Base-by-base conservation (phyloP, 2,888 invertebrate species). In the Argyresthia goedartella region DNA sequence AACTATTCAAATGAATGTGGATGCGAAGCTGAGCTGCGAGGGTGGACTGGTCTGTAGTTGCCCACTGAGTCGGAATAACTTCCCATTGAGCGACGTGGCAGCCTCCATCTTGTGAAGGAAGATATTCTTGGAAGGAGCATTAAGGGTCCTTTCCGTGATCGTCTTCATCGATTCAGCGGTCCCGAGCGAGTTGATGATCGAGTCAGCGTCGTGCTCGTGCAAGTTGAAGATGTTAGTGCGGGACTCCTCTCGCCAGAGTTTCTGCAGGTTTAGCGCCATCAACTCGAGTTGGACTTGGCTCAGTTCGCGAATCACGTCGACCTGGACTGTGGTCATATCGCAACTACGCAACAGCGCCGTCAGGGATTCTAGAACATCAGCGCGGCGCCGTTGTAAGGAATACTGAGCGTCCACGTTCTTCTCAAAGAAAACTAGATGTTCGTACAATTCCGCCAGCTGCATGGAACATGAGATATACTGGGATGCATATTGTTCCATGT, bases 381-480 rank as follows among this genome's bases (percentile, higher is more conserved):
- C 88, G 15, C 90, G 73, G 47, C 89, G 76, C 65, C 88, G 89
- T 59, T 90, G 90, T 16, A 90, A 84, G 55, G 75, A 85, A 62
- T 91, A 90, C 58, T 85, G 85, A 55, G 73, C 76, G 55, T 92
- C 92, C 44, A 91, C 80, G 64, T 91, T 91, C 42, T 87, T 79
- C 69, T 94, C 94, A 73, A 92, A 94, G 69, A 92, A 92, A 0
- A 92, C 89, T 51, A 94, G 76, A 62, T 89, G 88, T 59, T 90
- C 89, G 65, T 91, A 92, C 11, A 92, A 69, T 60, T 91, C 90
- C 44, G 91, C 92, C 46, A 89, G 66, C 64, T 90, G 90, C 56
- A 90, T 65, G 1, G 89, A 86, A 54, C 88, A 86, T 45, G 89
- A 88, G 52, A 90, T 88, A 59, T 88, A 89, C 59, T 90, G 89